Evolutionary conservation across 2,797 vertebrate genomes (phyloP).

Genomic region (Eulemur mongoz): DNA sequence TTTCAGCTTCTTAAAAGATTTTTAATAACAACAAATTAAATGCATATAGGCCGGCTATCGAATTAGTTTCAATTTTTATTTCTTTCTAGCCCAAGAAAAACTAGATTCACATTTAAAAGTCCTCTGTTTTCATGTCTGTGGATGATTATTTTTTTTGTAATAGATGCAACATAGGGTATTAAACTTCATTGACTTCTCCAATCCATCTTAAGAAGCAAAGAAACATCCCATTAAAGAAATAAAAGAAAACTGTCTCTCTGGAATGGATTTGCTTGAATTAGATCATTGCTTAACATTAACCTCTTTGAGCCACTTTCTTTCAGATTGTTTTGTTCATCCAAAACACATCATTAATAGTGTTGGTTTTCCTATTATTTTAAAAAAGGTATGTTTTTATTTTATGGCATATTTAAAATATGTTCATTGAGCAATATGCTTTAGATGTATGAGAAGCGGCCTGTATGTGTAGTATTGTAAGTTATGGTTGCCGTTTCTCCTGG

Average conservation of each 20-base stretch:
- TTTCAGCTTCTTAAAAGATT: not conserved
- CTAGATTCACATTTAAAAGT: not conserved
- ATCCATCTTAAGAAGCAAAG: not conserved
- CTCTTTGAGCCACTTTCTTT: not conserved
- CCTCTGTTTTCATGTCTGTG: not conserved
- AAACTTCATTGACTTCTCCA: not conserved
- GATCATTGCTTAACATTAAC: not conserved
- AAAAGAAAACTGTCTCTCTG: not conserved
- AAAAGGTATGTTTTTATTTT: not conserved
- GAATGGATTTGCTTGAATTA: not conserved
- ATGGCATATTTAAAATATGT: not conserved
- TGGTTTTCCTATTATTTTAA: not conserved
- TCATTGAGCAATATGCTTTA: not conserved
- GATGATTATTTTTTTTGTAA: not conserved
- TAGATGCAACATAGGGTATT: not conserved
- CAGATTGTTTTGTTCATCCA: not conserved
- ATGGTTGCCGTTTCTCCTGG: not conserved
- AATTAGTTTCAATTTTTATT: conserved; percentile 25
- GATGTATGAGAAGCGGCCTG: not conserved
- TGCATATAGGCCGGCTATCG: not conserved
- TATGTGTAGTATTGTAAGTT: not conserved
- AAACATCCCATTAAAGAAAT: not conserved
- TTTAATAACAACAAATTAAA: not conserved
- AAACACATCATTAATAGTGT: not conserved
- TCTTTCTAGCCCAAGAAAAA: not conserved